Evolutionary conservation across 2,888 invertebrate genomes (phyloP), one percentile per base, ranked within the genome.

Genomic region (Automeris io): DNA sequence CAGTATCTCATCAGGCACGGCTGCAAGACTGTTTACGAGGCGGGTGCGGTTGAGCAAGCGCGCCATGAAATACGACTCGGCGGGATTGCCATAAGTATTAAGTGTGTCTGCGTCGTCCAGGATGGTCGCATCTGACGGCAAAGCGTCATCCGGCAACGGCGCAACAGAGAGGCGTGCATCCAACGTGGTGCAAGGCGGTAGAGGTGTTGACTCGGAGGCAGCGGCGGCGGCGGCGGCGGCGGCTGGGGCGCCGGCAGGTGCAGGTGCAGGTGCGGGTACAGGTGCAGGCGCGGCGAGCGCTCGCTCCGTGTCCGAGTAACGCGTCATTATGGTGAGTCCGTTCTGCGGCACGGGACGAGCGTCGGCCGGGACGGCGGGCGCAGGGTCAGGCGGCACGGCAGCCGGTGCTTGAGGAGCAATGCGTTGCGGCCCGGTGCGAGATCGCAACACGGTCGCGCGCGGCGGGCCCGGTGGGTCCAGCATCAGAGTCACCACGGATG

Each of bases 401-500:
- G 33, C 49, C 39, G 54, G 45, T n/a, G 57, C 40, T 13, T 51
- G 49, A 39, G 42, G 47, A 43, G 51, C 46, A 32, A 53, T 22
- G 52, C 43, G 8, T 56, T 53, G 49, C 31, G 49, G 70, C 26
- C 61, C 56, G 25, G 69, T 62, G 35, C 82, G 67, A 2, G 81
- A 77, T 35, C 82, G 79, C 46, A 90, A 70, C 40, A 91, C 91
- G 54, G 92, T 90, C 36, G 89, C 90, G 33, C 91, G 88, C 8
- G 94, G 93, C 5, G 92, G 95, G 0, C 95, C 95, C 0, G 95
- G 93, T 31, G 96, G 96, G 79, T 97, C 96, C 45, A 97, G 85
- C 91, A 98, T 94, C 12, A 98, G 87, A 0, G 95, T 87, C 12
- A 99, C 95, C 32, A 96, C 97, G 8, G 96, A 97, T 0, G 98